phyloP scores from a whole-genome alignment of 2,888 invertebrate genomes.

The Trimorus sp. region DNA sequence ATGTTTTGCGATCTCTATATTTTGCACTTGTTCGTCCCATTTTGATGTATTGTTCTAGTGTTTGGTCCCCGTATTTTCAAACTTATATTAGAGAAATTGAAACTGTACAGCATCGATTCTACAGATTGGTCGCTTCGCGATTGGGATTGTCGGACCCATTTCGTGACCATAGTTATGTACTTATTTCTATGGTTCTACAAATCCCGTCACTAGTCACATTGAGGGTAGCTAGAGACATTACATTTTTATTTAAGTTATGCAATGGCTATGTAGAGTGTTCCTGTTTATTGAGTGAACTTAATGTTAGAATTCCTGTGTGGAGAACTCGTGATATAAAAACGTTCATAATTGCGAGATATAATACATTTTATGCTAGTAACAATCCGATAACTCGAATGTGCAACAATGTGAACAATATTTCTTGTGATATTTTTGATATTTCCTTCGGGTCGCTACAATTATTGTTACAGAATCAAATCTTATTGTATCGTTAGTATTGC shows the following conservation, averaged over 20 bases:
- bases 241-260: constrained; percentile 7
- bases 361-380: not conserved
- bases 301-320: constrained; percentile 1
- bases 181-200: not conserved
- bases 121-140: not conserved
- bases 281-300: not conserved
- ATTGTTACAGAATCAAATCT: too few relatives aligned
- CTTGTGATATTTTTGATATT: too few relatives aligned
- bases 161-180: not conserved
- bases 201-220: not conserved
- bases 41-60: not conserved
- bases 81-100: not conserved
- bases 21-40: constrained; percentile 3
- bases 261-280: constrained; percentile 4
- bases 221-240: not conserved
- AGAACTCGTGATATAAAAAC: not conserved
- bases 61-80: constrained; percentile 7
- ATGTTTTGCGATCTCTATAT: not conserved
- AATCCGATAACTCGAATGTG: too few relatives aligned
- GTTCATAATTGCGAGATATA: not conserved
- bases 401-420: too few relatives aligned
- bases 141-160: constrained; percentile 4
- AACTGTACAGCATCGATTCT: constrained; percentile 18
- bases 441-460: too few relatives aligned
- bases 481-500: too few relatives aligned